A percentile compares a stretch with the other conserved stretches of the same genome.
Evolutionary conservation across 2,797 vertebrate species (phyloP).

Genomic region (Arrhamphus sclerolepis): DNA sequence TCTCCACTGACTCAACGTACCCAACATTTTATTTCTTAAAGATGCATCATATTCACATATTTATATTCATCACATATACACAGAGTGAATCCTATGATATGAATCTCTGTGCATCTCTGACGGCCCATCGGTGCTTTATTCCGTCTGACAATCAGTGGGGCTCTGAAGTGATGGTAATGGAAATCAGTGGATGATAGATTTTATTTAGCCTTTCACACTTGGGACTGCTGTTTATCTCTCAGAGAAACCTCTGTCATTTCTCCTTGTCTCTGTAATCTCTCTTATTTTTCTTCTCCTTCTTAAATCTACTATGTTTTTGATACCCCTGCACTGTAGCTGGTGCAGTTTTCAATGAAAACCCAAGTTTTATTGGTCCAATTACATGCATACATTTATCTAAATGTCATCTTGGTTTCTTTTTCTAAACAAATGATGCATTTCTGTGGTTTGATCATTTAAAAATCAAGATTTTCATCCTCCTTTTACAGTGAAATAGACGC

Average conservation of each 20-base stretch:
- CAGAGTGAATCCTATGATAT: constrained; percentile 9
- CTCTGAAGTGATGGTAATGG: constrained; percentile 34
- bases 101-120: constrained; percentile 7
- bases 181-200: constrained; percentile 46
- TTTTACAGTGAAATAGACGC: too few species aligned
- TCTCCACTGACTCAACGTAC: constrained; percentile 6
- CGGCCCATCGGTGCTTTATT: constrained; percentile 5
- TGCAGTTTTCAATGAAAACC: neutral
- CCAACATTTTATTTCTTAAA: constrained; percentile 1
- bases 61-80: too few species aligned
- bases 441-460: too few species aligned
- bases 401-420: neutral
- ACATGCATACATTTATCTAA: neutral
- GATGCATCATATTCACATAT: constrained; percentile 9
- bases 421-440: too few species aligned
- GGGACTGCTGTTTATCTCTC: constrained; percentile 29
- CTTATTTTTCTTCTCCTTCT: neutral
- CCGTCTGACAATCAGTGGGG: constrained; percentile 18
- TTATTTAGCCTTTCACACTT: constrained; percentile 23
- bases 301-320: constrained; percentile 4
- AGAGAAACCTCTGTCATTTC: constrained; percentile 13
- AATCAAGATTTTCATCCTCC: too few species aligned
- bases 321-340: neutral
- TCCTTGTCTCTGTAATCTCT: neutral
- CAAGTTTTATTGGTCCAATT: neutral